Percentiles rank a stretch among this genome's conserved stretches.
Conservation (phyloP, 2,888 invertebrate species). For the Amiota communis region DNA sequence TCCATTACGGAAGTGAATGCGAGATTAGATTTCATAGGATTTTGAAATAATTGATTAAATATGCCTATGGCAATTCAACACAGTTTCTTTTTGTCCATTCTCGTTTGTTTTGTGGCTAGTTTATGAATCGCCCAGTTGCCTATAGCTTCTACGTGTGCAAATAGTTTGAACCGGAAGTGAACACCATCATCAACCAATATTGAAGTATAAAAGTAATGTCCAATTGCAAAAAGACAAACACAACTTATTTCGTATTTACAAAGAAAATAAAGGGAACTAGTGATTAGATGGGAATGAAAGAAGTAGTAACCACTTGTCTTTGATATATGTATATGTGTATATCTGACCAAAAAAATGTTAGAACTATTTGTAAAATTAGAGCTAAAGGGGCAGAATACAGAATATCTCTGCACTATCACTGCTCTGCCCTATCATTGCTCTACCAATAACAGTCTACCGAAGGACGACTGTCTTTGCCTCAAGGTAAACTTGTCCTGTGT, state of each 20-base stretch:
- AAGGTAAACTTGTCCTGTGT: conserved; percentile 8
- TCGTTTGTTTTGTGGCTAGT: background rate
- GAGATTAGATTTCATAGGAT: background rate
- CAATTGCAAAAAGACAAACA: conserved; percentile 2
- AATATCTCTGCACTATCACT: no score
- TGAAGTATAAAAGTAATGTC: background rate
- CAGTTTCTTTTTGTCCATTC: background rate
- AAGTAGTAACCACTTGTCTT: background rate
- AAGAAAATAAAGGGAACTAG: background rate
- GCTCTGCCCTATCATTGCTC: background rate
- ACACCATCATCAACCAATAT: background rate
- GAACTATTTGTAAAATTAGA: conserved; percentile 17
- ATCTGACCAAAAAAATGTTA: background rate
- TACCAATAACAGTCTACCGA: background rate
- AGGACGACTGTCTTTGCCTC: background rate
- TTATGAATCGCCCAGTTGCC: background rate
- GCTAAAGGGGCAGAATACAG: background rate
- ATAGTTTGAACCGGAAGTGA: conserved; percentile 18
- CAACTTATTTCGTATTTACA: conserved; percentile 21
- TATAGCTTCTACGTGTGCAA: conserved; percentile 3
- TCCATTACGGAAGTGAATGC: background rate
- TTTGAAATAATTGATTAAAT: no score
- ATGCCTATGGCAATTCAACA: background rate
- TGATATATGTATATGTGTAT: background rate
- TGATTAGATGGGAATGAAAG: background rate